Conservation (phyloP, 1,140 invertebrate genomes). For the Ganaspis sp. region DNA sequence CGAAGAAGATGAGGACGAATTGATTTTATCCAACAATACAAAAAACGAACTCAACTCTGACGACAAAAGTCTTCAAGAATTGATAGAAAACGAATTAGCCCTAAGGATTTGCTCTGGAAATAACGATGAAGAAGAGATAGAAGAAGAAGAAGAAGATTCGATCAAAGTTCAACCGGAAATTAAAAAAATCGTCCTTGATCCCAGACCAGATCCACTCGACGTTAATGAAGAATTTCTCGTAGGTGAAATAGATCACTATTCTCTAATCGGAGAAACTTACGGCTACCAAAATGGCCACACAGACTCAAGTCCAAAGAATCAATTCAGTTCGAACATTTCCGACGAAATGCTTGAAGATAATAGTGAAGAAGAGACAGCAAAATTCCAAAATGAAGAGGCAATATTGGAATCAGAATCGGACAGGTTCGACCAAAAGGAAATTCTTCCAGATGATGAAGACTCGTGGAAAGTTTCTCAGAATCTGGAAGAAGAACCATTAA, state of each 20-base stretch:
- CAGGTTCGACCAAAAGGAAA: not conserved
- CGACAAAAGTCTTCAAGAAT: constrained; percentile 71
- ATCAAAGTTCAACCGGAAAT: constrained; percentile 46
- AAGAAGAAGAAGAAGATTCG: constrained; percentile 36
- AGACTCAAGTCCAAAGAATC: constrained; percentile 28
- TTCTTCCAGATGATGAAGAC: not conserved
- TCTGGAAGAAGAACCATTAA: not conserved
- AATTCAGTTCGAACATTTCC: not conserved
- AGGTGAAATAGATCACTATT: constrained; percentile 63
- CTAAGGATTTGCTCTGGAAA: constrained; percentile 64
- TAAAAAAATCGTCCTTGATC: constrained; percentile 62
- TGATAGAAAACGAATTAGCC: constrained; percentile 73
- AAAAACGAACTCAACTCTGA: constrained; percentile 65
- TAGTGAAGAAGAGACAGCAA: not conserved
- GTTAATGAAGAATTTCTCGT: constrained; percentile 65
- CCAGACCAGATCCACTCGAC: constrained; percentile 51
- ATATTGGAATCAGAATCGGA: not conserved
- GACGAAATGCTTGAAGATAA: constrained; percentile 22
- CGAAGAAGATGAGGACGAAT: constrained; percentile 66
- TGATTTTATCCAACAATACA: constrained; percentile 52
- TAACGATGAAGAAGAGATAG: constrained; percentile 1
- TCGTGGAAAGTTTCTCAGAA: not conserved
- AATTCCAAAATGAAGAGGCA: not conserved
- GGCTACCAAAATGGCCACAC: constrained; percentile 64
- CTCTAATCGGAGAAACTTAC: constrained; percentile 59